phyloP scores from a whole-genome alignment of 2,888 invertebrate genomes.

The Empis stercorea region DNA sequence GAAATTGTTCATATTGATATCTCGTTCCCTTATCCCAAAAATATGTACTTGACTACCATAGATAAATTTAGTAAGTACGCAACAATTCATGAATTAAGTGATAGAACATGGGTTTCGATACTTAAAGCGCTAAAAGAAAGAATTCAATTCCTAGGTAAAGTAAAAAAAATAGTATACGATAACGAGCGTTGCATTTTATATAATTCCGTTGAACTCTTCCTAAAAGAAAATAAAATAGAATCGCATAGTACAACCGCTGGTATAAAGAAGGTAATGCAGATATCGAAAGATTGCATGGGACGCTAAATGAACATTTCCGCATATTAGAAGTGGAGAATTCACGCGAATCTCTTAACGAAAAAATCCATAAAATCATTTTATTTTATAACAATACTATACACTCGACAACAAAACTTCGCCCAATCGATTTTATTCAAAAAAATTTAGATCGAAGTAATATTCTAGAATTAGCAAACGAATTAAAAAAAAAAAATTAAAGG shows the following conservation, averaged over 20 bases:
- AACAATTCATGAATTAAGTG: too few relatives aligned
- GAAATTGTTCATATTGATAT: background rate
- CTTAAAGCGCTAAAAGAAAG: too few relatives aligned
- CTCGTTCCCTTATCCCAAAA: background rate
- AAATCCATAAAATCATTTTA: background rate
- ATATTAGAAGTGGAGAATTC: background rate
- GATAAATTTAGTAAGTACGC: too few relatives aligned
- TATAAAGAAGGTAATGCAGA: background rate
- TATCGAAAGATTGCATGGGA: constrained; percentile 4
- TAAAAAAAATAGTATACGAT: constrained; percentile 7
- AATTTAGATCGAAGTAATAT: background rate
- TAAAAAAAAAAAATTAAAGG: too few relatives aligned
- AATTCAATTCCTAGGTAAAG: too few relatives aligned
- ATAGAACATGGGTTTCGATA: too few relatives aligned
- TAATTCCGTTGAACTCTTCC: constrained; percentile 3
- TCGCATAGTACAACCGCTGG: constrained; percentile 2
- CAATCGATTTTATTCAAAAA: background rate
- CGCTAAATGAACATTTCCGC: constrained; percentile 7
- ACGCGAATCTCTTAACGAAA: background rate
- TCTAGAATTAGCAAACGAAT: too few relatives aligned
- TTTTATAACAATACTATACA: background rate
- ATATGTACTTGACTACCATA: background rate
- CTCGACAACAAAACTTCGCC: background rate
- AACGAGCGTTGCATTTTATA: constrained; percentile 3
- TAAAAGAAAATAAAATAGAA: constrained; percentile 5